Evolutionary conservation across 2,888 invertebrate species (phyloP), one percentile per base, ranked within the genome.

Genomic region (Drosophila ustulata): DNA sequence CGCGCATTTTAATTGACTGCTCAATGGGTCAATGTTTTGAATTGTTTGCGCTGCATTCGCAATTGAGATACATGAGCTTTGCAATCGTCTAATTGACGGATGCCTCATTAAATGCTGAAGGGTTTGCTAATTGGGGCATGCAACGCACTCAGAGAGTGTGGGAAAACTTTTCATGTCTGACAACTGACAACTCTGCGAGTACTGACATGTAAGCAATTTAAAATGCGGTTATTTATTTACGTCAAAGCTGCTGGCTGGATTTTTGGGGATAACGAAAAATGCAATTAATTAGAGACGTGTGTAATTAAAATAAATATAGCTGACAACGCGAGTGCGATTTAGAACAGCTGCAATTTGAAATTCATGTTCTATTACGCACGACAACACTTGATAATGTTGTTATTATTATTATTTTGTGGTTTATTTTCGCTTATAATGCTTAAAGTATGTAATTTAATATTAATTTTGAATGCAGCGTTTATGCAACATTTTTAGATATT

Each of bases 1-100:
- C 43, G 57, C 51, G 56, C 66, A 66, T 79, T 69, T 85, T 85
- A 82, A 82, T 82, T 82, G 82, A 82, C 83, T 67, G 53, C 46
- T 41, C 56, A 67, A 43, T 64, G 72, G 72, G 68, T 71, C 71
- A 82, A 68, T 71, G 55, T 62, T 68, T 59, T 58, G 51, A 74
- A 70, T 65, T 74, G 68, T 51, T 65, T 64, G 64, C 26, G 45
- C 34, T 45, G 43, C 53, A 41, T 43, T 47, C 25, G 66, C 53
- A 70, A 80, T 84, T 81, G 69, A 70, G 32, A 41, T 13, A 41
- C 7, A 67, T 47, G 51, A 39, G 13, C 47, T 30, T 37, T 41
- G 49, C 43, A 39, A 23, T 18, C 58, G 46, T 67, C 26, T 58
- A 76, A 66, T 71, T 64, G 50, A 39, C 47, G 39, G 23, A 59